Base-by-base conservation (phyloP, 2,888 invertebrate genomes). In the Lagria hirta region DNA sequence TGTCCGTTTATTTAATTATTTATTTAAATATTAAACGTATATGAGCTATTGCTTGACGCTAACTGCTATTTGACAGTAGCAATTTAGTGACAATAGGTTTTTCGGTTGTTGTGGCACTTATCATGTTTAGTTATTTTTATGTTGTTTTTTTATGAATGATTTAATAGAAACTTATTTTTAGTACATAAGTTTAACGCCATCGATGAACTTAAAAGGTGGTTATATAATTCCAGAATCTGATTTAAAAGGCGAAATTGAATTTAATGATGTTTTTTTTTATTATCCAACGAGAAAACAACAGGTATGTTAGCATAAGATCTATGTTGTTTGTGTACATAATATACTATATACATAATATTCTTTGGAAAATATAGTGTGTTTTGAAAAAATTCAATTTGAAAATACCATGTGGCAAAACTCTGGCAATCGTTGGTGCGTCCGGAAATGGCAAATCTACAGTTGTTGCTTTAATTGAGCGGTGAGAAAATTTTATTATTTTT, bases 401-500 rank as follows among this genome's bases (percentile, higher is more conserved):
- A 37, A 80, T 98, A 56, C 88, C 88, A 1, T 84, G 89, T 3
- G 96, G 96, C 1, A 86, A 87, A 72, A 88, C 93, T 0, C 84
- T 95, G 1, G 97, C 97, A 0, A 80, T 98, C 18, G 95, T 95
- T 15, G 94, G 97, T 1, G 81, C 89, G 0, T 95, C 94, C 22
- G 97, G 97, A 1, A 92, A 91, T 64, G 96, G 95, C 1, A 98
- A 98, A 74, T 94, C 94, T 0, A 98, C 97, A 0, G 82, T 97
- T 11, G 94, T 88, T 2, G 82, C 86, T 1, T 74, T 98, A 21
- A 71, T 98, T 28, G 95, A 97, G 73, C 83, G 93, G 79, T 88
- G 64, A 45, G 34, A n/a, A n/a, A n/a, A n/a, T n/a, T n/a, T n/a
- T n/a, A n/a, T n/a, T n/a, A 7, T 18, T 28, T 16, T 17, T 11